Evolutionary conservation across 2,888 invertebrate genomes (phyloP), one percentile per base, ranked within the genome.

Genomic region (Dolomedes plantarius): DNA sequence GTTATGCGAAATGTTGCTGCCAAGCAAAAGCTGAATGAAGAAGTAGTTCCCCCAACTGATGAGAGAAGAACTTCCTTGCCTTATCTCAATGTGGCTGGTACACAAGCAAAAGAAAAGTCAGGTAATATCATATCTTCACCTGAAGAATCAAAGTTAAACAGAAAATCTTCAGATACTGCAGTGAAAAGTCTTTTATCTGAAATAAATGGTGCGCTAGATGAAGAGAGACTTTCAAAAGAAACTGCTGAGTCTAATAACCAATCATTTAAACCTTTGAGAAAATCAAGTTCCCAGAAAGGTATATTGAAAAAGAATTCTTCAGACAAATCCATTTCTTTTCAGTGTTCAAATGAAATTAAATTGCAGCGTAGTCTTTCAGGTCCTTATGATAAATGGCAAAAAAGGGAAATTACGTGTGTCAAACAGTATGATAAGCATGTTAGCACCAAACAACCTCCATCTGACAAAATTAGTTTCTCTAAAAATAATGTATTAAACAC

Each of bases 1-100:
- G 95, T 96, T 67, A 95, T 95, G 93, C 92, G 96, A 72, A 96
- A 96, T 91, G 94, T 96, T 88, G 94, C 94, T 56, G 93, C 88
- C n/a, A 88, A 88, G 31, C 88, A 89, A 46, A 36, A 36, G 1
- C 69, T 78, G 11, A 74, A 69, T 36, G 67, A 75, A 0, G 29
- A 69, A 36, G 62, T 75, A 23, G 65, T 41, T n/a, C 39, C 19
- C 39, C 68, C 67, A 3, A 50, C 46, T 7, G 79, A 83, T 23
- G 68, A 68, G 29, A 68, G 88, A 74, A 67, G 81, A 36, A 81
- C 86, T 13, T 88, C 88, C 9, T 72, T 88, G 23, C 88, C 88
- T n/a, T 50, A 56, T 39, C 64, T 85, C 46, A 19, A 16, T 23
- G 67, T 36, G n/a, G 7, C 31, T 19, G 67, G 36, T 32, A 36